phyloP scores from a whole-genome alignment of 23 tunicate genomes.

The Diplosoma virens region DNA sequence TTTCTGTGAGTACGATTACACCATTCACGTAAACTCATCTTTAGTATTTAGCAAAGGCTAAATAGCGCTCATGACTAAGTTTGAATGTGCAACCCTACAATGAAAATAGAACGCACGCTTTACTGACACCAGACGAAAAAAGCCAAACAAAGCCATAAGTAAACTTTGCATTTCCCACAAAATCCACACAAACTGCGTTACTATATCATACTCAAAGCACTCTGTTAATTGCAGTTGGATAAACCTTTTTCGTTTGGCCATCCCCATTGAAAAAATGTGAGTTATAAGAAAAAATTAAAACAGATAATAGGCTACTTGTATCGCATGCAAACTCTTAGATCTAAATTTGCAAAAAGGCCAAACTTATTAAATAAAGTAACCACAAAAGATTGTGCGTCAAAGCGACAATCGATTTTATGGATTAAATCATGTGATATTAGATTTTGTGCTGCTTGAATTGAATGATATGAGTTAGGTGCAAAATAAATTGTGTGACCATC shows the following conservation, averaged over 20 bases:
- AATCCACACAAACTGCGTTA: neutral
- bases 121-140: neutral
- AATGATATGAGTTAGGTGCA: too few species aligned
- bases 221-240: neutral
- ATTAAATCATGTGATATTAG: neutral
- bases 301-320: neutral
- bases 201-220: neutral
- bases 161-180: neutral
- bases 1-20: too few species aligned
- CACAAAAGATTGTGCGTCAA: neutral
- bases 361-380: neutral
- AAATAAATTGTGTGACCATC: too few species aligned
- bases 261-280: neutral
- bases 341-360: neutral
- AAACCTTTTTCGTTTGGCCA: neutral
- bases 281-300: too few species aligned
- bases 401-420: neutral
- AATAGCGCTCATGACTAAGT: too few species aligned
- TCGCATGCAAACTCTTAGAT: neutral
- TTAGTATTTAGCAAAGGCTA: too few species aligned
- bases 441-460: too few species aligned
- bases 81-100: neutral
- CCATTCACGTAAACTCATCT: too few species aligned
- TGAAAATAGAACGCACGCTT: neutral
- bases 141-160: neutral